Conservation (phyloP, 2,888 invertebrate genomes). For the Anthophora plumipes region DNA sequence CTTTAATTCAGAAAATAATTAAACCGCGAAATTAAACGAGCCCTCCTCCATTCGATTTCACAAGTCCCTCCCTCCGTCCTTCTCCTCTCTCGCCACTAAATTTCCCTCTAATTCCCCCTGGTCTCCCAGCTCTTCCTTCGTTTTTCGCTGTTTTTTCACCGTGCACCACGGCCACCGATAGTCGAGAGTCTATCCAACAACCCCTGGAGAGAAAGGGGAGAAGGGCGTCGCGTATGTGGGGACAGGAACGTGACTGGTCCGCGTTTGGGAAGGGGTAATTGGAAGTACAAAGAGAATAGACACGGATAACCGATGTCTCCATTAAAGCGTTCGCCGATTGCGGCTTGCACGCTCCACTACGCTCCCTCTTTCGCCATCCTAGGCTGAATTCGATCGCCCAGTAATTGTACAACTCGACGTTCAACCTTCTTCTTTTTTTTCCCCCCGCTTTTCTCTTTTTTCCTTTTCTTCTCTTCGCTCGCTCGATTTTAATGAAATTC, state of each 20-base stretch:
- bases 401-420: constrained; percentile 34
- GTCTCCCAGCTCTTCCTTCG: background rate
- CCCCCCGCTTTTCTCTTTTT: background rate
- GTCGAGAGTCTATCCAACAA: constrained; percentile 35
- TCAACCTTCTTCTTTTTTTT: background rate
- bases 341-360: constrained; percentile 56
- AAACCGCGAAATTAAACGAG: constrained; percentile 81
- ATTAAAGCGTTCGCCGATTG: constrained; percentile 68
- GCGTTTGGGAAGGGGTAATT: constrained; percentile 67
- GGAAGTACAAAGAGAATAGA: constrained; percentile 74
- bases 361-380: constrained; percentile 37
- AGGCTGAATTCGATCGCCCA: constrained; percentile 50
- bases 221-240: constrained; percentile 38
- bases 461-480: background rate
- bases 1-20: constrained; percentile 84
- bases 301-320: constrained; percentile 75
- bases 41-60: constrained; percentile 14
- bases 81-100: constrained; percentile 1
- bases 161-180: constrained; percentile 1
- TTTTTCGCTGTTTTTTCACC: too few relatives aligned
- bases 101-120: constrained; percentile 9
- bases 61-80: background rate
- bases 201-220: background rate
- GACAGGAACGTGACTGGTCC: constrained; percentile 65
- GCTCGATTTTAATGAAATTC: constrained; percentile 33